Percentiles rank a stretch among this genome's conserved stretches.
phyloP scores from a whole-genome alignment of 2,113 vertebrate species.

The Petrocephalus microphthalmus region DNA sequence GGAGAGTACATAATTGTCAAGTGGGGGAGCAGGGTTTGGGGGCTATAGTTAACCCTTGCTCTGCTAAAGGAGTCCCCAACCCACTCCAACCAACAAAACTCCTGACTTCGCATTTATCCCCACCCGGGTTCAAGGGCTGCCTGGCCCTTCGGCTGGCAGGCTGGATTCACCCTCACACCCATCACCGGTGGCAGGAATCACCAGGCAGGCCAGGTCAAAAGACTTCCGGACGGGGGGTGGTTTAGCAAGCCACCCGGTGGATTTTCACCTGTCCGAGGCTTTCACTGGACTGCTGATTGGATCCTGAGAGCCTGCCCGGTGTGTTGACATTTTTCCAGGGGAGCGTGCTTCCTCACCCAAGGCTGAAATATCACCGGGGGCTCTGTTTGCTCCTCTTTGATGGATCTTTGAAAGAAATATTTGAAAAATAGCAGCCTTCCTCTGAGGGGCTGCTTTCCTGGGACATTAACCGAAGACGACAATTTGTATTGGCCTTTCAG shows the following conservation, averaged over 20 bases:
- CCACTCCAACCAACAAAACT: background rate
- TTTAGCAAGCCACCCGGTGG: background rate
- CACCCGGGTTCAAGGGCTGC: background rate
- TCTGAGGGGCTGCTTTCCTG: background rate
- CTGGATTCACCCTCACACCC: background rate
- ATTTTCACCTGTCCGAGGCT: background rate
- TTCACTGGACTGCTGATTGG: background rate
- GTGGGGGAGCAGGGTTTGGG: background rate
- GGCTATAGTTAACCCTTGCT: constrained; percentile 32
- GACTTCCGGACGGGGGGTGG: background rate
- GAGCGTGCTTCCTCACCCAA: background rate
- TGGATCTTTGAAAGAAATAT: constrained; percentile 3
- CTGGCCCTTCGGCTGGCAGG: background rate
- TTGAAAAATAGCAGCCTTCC: constrained; percentile 2
- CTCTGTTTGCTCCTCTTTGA: background rate
- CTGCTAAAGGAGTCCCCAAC: background rate
- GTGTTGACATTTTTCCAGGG: background rate
- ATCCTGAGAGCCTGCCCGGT: background rate
- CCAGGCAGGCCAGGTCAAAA: background rate
- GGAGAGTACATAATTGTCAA: constrained; percentile 47
- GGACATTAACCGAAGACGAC: constrained; percentile 1
- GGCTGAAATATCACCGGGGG: constrained; percentile 13
- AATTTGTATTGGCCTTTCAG: constrained; percentile 12
- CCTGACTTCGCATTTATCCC: background rate
- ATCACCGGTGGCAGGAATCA: background rate